A percentile compares a stretch with the other conserved stretches of the same genome.
Evolutionary conservation across 2,888 invertebrate genomes (phyloP).

Genomic region (Synergus itoensis): DNA sequence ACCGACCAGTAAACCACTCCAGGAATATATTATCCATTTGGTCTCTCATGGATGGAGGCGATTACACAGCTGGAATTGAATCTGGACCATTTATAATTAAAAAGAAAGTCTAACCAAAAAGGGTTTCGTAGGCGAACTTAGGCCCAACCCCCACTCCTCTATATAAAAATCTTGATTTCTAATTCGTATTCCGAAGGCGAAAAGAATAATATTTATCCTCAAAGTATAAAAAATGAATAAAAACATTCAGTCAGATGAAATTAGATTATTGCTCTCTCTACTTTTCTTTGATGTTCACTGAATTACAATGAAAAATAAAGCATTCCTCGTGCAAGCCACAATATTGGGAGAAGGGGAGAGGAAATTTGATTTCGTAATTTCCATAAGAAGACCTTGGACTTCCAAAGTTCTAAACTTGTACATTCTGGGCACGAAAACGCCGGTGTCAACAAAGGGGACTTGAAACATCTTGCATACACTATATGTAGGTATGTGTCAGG

Average conservation of each 20-base stretch:
- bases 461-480: neutral
- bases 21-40: constrained; percentile 59
- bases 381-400: constrained; percentile 8
- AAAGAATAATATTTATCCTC: neutral
- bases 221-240: neutral
- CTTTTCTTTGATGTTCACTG: constrained; percentile 17
- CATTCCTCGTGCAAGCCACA: neutral
- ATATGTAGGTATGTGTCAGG: neutral
- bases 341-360: neutral
- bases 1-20: constrained; percentile 59
- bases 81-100: neutral
- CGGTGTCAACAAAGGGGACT: neutral
- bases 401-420: neutral
- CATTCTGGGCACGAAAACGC: constrained; percentile 13
- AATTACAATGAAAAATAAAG: constrained; percentile 26
- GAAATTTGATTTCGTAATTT: constrained; percentile 17
- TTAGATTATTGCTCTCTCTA: constrained; percentile 11
- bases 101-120: too few relatives aligned
- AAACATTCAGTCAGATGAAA: neutral
- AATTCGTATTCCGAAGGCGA: neutral
- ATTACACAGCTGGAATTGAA: neutral
- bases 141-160: too few relatives aligned
- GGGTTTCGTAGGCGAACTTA: too few relatives aligned
- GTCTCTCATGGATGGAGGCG: neutral
- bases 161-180: neutral